Conservation (phyloP, 2,888 invertebrate species). For the Euspilapteryx auroguttella region DNA sequence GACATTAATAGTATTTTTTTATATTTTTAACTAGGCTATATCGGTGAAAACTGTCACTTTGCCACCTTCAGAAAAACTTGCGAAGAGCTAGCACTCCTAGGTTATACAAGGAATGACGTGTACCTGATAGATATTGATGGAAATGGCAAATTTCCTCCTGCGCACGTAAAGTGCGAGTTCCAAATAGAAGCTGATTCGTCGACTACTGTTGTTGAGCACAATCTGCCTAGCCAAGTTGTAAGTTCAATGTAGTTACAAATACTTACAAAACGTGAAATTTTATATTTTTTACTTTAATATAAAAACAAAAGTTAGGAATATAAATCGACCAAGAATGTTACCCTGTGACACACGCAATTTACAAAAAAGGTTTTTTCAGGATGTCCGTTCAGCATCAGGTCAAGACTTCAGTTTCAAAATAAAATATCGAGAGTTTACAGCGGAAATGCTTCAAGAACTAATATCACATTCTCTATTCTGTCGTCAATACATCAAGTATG, state of each 20-base stretch:
- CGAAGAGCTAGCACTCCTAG: conserved; percentile 86
- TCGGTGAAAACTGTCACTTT: conserved; percentile 93
- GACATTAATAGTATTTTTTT: no score
- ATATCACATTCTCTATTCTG: conserved; percentile 89
- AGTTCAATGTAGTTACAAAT: conserved; percentile 16
- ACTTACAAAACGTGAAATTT: background rate
- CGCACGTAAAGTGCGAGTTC: conserved; percentile 90
- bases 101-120: conserved; percentile 87
- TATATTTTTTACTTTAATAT: background rate
- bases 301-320: no score
- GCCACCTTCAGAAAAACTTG: conserved; percentile 90
- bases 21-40: conserved; percentile 78
- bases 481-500: conserved; percentile 87
- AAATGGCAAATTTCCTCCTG: conserved; percentile 88
- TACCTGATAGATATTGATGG: conserved; percentile 94
- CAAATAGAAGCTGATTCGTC: conserved; percentile 86
- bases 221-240: conserved; percentile 84
- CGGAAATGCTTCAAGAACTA: conserved; percentile 88
- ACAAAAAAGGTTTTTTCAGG: no score
- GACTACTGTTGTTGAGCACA: conserved; percentile 87
- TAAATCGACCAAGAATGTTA: no score
- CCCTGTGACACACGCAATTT: no score
- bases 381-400: conserved; percentile 78
- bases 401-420: conserved; percentile 84
- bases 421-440: conserved; percentile 85